These are phyloP conservation scores for Choreutis nemorana DNA, from an alignment of 2,888 invertebrate genomes.

Conservation along the genomic window DNA sequence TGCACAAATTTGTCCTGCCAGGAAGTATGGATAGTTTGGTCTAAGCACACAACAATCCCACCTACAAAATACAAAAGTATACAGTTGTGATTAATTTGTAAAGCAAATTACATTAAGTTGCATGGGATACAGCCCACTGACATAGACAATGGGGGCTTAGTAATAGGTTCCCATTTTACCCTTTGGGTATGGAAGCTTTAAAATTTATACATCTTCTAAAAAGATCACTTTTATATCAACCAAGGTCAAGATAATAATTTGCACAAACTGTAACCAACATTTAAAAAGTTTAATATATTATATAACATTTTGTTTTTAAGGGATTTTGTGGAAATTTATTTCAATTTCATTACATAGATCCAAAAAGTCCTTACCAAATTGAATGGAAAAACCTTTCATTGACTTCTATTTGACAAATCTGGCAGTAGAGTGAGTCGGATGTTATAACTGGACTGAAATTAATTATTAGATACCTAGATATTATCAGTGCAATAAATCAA, in stretches of 20 bases:
- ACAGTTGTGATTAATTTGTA: no score
- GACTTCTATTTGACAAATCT: constrained; percentile 83
- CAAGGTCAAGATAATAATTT: no score
- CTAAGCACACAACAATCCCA: constrained; percentile 86
- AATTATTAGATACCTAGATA: constrained; percentile 1
- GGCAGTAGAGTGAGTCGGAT: constrained; percentile 81
- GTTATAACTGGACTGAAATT: constrained; percentile 58
- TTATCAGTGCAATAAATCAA: background rate
- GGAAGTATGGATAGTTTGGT: constrained; percentile 79
- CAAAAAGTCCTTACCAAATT: constrained; percentile 68
- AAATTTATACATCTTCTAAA: no score
- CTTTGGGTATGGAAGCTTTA: no score
- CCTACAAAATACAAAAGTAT: constrained; percentile 53
- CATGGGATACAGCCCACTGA: no score
- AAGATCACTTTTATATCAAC: no score
- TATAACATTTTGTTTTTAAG: no score
- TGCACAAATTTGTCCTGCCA: constrained; percentile 72
- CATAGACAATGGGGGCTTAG: no score
- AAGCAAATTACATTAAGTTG: no score
- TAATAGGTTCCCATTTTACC: no score
- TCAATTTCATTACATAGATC: background rate
- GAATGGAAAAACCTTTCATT: constrained; percentile 82
- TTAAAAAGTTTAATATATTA: no score
- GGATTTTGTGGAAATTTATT: background rate
- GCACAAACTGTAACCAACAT: no score